Conservation (phyloP, 1,140 invertebrate species). For the Calosoma granatense region DNA sequence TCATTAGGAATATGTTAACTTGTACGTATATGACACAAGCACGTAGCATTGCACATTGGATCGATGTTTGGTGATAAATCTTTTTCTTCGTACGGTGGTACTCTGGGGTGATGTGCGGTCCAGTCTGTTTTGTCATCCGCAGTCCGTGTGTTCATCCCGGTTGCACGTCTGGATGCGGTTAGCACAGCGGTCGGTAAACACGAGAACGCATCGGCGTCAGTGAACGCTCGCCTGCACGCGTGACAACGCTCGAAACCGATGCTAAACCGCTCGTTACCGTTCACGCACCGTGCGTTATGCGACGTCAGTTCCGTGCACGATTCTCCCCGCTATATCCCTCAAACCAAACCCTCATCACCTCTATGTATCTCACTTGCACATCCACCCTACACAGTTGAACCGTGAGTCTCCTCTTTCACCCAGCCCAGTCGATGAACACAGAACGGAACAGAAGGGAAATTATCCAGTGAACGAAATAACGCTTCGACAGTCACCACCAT, state of each 20-base stretch:
- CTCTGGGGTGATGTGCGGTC: no score
- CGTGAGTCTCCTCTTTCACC: background rate
- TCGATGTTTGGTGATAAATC: no score
- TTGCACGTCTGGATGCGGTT: background rate
- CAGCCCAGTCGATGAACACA: background rate
- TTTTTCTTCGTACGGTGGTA: no score
- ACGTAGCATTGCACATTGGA: no score
- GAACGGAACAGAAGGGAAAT: background rate
- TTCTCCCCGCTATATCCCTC: no score
- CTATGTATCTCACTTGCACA: background rate
- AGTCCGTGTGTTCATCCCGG: background rate
- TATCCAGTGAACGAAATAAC: background rate
- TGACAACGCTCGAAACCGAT: background rate
- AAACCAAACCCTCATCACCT: no score
- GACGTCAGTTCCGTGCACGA: no score
- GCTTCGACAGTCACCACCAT: background rate
- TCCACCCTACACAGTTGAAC: background rate
- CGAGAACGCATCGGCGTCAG: background rate
- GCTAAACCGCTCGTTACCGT: background rate
- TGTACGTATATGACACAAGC: no score
- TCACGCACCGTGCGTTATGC: no score
- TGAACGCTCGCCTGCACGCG: background rate
- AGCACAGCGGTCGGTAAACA: background rate
- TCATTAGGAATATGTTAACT: no score
- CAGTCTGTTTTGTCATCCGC: background rate